Evolutionary conservation across 2,888 invertebrate genomes (phyloP), one percentile per base, ranked within the genome.

Genomic region (Apamea epomidion): DNA sequence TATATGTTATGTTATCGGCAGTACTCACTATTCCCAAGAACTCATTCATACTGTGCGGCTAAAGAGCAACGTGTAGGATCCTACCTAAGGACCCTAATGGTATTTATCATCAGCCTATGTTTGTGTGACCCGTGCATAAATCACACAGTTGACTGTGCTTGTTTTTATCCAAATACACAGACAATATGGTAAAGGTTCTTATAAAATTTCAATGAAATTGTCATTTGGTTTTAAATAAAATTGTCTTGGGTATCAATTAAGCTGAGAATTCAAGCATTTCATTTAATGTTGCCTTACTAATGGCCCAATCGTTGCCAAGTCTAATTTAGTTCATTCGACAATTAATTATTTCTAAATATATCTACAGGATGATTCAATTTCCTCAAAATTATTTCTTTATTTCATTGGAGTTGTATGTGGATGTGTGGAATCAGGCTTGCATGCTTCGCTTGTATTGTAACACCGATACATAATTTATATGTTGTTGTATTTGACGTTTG

Each of bases 21-120:
- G 96, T 95, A 95, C 91, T 93, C 96, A 90, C 93, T 95, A 88
- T 97, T 93, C 93, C 97, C 97, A 87, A 95, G 97, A 94, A 93
- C 95, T 91, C 95, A 96, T 95, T 96, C 96, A 88, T 97, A 97
- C 95, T 95, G 94, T 90, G 97, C 97, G 76, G 97, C 97, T 93
- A 95, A 93, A 90, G 97, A 97, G 90, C 97, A 96, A 87, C 95
- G 96, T 78, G 94, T 97, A 94, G 96, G 97, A 93, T 95, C 96
- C 90, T 96, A 97, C 93, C 91, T 97, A 90, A 94, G 97, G 94
- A 96, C 94, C 80, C 90, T 96, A 89, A 97, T 95, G 97, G 97
- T 97, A 97, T 96, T 96, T 97, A 96, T 95, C 71, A 85, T 88
- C 70, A 48, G 82, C 78, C 64, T 85, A 74, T 84, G 72, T 86